Evolutionary conservation across 30 jellyfish, hydroid and myxozoan species (phyloP).

Genomic region (Nemopilema nomurai): DNA sequence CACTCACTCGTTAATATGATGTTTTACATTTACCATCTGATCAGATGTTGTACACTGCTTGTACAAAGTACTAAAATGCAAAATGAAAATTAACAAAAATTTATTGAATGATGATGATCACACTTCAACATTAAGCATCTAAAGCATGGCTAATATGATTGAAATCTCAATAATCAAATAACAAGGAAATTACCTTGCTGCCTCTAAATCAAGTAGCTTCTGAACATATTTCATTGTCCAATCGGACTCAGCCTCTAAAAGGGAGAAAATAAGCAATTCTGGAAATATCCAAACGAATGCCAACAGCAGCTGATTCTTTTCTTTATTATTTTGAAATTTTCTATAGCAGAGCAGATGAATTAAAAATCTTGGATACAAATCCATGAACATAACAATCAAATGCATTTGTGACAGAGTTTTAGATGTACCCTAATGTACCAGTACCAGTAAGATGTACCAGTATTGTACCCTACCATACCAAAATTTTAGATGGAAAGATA

Average conservation of each 20-base stretch:
- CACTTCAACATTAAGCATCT: background rate
- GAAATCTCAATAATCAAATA: background rate
- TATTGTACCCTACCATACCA: background rate
- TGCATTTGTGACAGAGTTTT: background rate
- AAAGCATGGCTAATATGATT: background rate
- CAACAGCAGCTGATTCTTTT: background rate
- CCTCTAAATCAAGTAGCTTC: slow-evolving; percentile 2
- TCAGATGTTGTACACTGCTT: slow-evolving; percentile 10
- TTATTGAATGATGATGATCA: background rate
- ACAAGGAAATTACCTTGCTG: slow-evolving; percentile 5
- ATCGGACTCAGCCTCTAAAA: background rate
- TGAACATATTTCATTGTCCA: slow-evolving; percentile 1
- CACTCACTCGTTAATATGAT: slow-evolving; percentile 14
- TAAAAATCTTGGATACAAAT: background rate
- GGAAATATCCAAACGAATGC: background rate
- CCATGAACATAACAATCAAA: background rate
- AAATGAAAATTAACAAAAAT: background rate
- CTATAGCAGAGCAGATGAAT: background rate
- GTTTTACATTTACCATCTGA: background rate
- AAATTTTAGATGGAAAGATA: background rate
- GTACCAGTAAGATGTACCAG: background rate
- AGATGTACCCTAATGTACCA: background rate
- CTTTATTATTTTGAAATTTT: background rate
- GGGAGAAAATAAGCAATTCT: background rate
- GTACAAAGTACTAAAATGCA: background rate